A percentile compares a stretch with the other conserved stretches of the same genome.
Evolutionary conservation across 2,797 vertebrate genomes (phyloP).

Genomic region (Pogonophryne albipinna): DNA sequence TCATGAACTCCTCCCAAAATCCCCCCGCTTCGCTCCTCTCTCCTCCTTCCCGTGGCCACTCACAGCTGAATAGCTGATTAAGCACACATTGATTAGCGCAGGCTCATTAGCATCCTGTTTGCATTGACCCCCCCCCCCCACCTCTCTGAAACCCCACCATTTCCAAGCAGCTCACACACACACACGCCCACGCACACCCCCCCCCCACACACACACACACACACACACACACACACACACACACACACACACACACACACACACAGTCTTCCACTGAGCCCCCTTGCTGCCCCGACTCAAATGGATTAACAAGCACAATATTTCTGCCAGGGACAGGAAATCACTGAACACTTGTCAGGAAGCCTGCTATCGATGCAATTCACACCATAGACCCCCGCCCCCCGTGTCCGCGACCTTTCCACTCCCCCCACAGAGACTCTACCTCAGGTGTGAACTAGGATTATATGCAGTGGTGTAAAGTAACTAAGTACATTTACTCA

Average conservation of each 20-base stretch:
- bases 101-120: slow-evolving; percentile 91
- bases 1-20: slow-evolving; percentile 83
- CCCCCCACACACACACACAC: too few species aligned
- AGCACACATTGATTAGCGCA: slow-evolving; percentile 88
- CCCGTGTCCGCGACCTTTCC: slow-evolving; percentile 46
- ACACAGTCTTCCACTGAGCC: slow-evolving; percentile 55
- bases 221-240: slow-evolving; percentile 1
- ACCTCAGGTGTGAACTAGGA: slow-evolving; percentile 4
- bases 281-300: slow-evolving; percentile 73
- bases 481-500: too few species aligned
- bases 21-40: slow-evolving; percentile 24
- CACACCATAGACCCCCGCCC: slow-evolving; percentile 75
- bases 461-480: too few species aligned
- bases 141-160: slow-evolving; percentile 33
- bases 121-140: slow-evolving; percentile 72
- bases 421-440: slow-evolving; percentile 41
- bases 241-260: slow-evolving; percentile 14
- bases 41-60: slow-evolving; percentile 61
- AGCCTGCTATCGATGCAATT: slow-evolving; percentile 70
- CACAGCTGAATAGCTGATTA: slow-evolving; percentile 89
- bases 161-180: slow-evolving; percentile 47
- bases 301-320: slow-evolving; percentile 83
- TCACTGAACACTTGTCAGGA: slow-evolving; percentile 80
- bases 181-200: not conserved
- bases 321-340: slow-evolving; percentile 80